Conservation (phyloP, 2,888 invertebrate genomes). For the Chouioia cunea region DNA sequence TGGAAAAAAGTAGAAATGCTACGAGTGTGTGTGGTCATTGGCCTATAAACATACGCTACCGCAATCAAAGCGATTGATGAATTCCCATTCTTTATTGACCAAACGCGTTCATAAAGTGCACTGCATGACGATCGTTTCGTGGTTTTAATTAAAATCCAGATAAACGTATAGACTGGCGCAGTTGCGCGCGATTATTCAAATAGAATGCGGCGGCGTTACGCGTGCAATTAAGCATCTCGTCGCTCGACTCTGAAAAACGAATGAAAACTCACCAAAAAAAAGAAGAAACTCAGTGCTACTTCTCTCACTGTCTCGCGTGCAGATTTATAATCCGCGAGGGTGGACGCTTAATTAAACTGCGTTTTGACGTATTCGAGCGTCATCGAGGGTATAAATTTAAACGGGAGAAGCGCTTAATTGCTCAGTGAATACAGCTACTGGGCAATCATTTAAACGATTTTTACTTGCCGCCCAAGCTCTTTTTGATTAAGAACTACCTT, state of each 20-base stretch:
- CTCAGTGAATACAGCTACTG: too few relatives aligned
- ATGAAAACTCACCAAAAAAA: too few relatives aligned
- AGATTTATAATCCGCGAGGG: constrained; percentile 31
- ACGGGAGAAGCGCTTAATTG: too few relatives aligned
- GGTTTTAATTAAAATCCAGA: constrained; percentile 29
- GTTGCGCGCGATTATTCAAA: too few relatives aligned
- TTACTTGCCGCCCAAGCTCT: too few relatives aligned
- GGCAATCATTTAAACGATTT: too few relatives aligned
- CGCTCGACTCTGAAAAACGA: too few relatives aligned
- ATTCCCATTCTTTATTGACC: constrained; percentile 32
- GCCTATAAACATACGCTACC: constrained; percentile 10
- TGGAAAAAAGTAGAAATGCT: background rate
- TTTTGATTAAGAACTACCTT: too few relatives aligned
- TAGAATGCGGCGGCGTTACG: too few relatives aligned
- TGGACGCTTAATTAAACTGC: constrained; percentile 54
- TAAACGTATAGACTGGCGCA: background rate
- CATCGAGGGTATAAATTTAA: constrained; percentile 47
- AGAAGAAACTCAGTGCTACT: too few relatives aligned
- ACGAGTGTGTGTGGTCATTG: background rate
- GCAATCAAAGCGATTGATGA: constrained; percentile 25
- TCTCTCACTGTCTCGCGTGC: background rate
- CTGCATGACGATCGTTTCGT: background rate
- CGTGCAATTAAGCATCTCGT: too few relatives aligned
- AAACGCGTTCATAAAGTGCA: constrained; percentile 8
- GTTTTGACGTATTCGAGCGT: constrained; percentile 51